Base-by-base conservation (phyloP, 2,797 vertebrate genomes). In the Rhabdophis nuchalis region DNA sequence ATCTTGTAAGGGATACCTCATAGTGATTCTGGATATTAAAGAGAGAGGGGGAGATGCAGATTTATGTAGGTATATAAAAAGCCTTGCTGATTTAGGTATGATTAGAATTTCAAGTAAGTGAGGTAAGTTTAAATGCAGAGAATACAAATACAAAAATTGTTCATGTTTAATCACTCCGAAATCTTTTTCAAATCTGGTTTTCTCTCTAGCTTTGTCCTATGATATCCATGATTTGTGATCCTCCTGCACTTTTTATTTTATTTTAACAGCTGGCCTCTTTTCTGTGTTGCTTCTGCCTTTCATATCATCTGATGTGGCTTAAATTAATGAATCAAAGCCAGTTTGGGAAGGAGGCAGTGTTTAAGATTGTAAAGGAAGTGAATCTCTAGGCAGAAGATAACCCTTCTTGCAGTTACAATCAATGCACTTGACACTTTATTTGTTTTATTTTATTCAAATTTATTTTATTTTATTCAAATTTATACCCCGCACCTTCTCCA, bases 31-130 rank as follows among this genome's bases (percentile, higher is more conserved):
- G 95, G 98, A 98, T 98, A 98, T 98, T 97, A 96, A 97, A 98
- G 97, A 97, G 97, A 96, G 97, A 97, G 97, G 97, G 96, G 96
- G 97, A 96, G 97, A 97, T 97, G 97, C 98, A 98, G 97, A 97
- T 98, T 98, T 99, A 98, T 98, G 97, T 98, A 99, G 98, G 97
- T 98, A 97, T 98, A 98, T 98, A 98, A 98, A 98, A 99, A 98
- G 98, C 98, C 97, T 98, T 97, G 97, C 98, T 46, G 97, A 97
- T 98, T 98, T 99, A 97, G 97, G 92, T 98, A 97, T 98, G 98
- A 98, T 98, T 96, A 93, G 98, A 98, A 98, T 99, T 98, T 98
- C 98, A 98, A 97, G 98, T 96, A 95, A 97, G 93, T 98, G 98
- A 98, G 97, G 98, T 98, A 97, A 97, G 97, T 98, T 97, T 98